A percentile compares a stretch with the other conserved stretches of the same genome.
phyloP scores from a whole-genome alignment of 2,797 vertebrate species.

The Myoxocephalus aenaeus region DNA sequence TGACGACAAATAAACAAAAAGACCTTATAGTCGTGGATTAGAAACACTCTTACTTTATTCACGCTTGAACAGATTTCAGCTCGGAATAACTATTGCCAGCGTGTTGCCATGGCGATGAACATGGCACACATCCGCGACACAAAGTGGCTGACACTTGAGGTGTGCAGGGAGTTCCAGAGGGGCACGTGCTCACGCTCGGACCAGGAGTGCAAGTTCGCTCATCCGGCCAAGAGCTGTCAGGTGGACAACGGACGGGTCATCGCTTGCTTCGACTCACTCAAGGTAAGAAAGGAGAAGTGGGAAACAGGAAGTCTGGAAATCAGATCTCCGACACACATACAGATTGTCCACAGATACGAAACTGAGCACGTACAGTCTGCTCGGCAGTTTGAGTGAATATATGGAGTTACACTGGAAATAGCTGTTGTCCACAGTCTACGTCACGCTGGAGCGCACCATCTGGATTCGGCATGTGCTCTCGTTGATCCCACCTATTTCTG shows the following conservation, averaged over 20 bases:
- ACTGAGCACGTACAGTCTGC: slow-evolving; percentile 10
- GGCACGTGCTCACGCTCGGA: slow-evolving; percentile 96
- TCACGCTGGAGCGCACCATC: slow-evolving; percentile 59
- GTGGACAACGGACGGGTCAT: slow-evolving; percentile 99
- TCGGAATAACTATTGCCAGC: slow-evolving; percentile 54
- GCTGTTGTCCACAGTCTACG: slow-evolving; percentile 26
- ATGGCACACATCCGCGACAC: slow-evolving; percentile 97
- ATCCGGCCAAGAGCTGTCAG: slow-evolving; percentile 97
- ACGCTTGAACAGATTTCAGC: slow-evolving; percentile 36
- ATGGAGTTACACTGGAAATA: slow-evolving; percentile 40
- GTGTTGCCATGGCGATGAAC: slow-evolving; percentile 89
- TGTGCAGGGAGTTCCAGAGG: slow-evolving; percentile 98
- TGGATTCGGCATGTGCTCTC: slow-evolving; percentile 73
- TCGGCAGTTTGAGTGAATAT: slow-evolving; percentile 38
- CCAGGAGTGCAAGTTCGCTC: slow-evolving; percentile 98
- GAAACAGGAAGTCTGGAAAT: slow-evolving; percentile 24
- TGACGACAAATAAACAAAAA: slow-evolving; percentile 31
- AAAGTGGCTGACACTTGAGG: slow-evolving; percentile 99
- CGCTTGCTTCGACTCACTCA: slow-evolving; percentile 98
- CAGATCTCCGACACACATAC: neutral
- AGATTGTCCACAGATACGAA: slow-evolving; percentile 26
- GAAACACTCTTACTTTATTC: slow-evolving; percentile 55
- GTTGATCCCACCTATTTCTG: slow-evolving; percentile 70
- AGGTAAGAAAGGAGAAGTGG: slow-evolving; percentile 87
- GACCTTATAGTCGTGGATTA: slow-evolving; percentile 61